Conservation (phyloP, 2,888 invertebrate species). For the Drosophila affinis region DNA sequence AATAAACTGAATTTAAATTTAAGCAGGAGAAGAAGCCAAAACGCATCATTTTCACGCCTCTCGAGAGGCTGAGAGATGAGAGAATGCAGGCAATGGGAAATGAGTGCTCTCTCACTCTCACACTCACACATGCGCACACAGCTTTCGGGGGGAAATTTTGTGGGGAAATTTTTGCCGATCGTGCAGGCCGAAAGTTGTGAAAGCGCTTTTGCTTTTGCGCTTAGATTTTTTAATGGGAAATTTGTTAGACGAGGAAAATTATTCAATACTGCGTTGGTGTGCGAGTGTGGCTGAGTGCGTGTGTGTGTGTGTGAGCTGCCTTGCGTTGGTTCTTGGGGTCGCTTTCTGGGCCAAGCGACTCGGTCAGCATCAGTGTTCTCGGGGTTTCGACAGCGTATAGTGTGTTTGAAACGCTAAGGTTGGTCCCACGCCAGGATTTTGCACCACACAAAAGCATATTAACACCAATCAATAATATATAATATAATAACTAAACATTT, state of each 20-base stretch:
- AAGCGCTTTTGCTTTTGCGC: constrained; percentile 70
- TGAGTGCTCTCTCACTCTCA: too few relatives aligned
- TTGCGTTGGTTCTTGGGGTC: constrained; percentile 75
- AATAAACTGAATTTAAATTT: constrained; percentile 33
- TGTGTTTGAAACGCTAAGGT: constrained; percentile 85
- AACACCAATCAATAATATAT: constrained; percentile 17
- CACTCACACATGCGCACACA: constrained; percentile 11
- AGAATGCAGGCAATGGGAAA: constrained; percentile 51
- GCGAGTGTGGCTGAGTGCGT: constrained; percentile 6
- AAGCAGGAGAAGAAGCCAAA: constrained; percentile 35
- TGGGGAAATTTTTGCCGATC: constrained; percentile 30
- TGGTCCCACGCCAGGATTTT: constrained; percentile 80
- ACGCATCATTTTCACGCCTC: constrained; percentile 63
- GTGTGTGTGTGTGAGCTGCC: constrained; percentile 34
- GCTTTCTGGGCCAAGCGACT: constrained; percentile 82
- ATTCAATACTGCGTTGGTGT: constrained; percentile 59
- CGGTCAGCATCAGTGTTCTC: constrained; percentile 84
- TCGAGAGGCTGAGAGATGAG: constrained; percentile 12
- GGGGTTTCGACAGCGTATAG: constrained; percentile 85
- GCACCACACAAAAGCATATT: constrained; percentile 31
- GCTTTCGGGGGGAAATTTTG: constrained; percentile 43
- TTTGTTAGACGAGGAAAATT: constrained; percentile 62
- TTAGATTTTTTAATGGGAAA: constrained; percentile 71
- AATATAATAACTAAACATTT: constrained; percentile 12
- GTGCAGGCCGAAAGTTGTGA: constrained; percentile 62